Percentiles rank a stretch among this genome's conserved stretches.
phyloP scores from a whole-genome alignment of 2,888 invertebrate species.

The Thysanoteuthis rhombus region DNA sequence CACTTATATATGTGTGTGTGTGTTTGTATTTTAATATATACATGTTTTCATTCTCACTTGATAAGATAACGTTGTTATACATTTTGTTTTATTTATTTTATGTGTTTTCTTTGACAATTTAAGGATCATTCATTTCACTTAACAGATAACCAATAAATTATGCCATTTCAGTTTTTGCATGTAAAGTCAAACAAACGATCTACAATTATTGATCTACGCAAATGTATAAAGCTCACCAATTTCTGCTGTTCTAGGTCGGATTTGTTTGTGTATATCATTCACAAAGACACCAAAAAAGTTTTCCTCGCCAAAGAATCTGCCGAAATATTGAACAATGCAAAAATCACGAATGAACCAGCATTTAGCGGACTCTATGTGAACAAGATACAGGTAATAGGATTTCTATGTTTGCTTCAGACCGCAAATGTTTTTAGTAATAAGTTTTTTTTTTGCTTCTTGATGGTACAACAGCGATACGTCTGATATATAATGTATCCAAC shows the following conservation, averaged over 20 bases:
- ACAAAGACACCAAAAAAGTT: neutral
- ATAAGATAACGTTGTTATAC: too few relatives aligned
- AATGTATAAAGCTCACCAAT: neutral
- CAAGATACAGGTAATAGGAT: slow-evolving; percentile 13
- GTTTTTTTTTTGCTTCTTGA: neutral
- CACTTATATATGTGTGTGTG: too few relatives aligned
- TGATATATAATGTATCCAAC: too few relatives aligned
- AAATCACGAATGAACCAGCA: neutral
- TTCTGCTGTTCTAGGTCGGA: neutral
- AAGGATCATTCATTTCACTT: neutral
- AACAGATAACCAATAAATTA: neutral
- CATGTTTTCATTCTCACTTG: too few relatives aligned
- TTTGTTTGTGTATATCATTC: slow-evolving; percentile 12
- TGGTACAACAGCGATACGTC: neutral
- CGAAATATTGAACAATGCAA: neutral
- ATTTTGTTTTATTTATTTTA: too few relatives aligned
- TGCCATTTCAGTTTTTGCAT: neutral
- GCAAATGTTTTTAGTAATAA: neutral
- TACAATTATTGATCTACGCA: neutral
- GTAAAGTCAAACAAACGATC: too few relatives aligned
- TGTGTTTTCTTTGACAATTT: too few relatives aligned
- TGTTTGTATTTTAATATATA: too few relatives aligned
- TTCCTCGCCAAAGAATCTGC: too few relatives aligned
- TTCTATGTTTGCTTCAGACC: neutral
- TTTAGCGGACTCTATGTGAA: slow-evolving; percentile 14